Evolutionary conservation across 2,888 invertebrate species (phyloP).

Genomic region (Anoncus sp.): DNA sequence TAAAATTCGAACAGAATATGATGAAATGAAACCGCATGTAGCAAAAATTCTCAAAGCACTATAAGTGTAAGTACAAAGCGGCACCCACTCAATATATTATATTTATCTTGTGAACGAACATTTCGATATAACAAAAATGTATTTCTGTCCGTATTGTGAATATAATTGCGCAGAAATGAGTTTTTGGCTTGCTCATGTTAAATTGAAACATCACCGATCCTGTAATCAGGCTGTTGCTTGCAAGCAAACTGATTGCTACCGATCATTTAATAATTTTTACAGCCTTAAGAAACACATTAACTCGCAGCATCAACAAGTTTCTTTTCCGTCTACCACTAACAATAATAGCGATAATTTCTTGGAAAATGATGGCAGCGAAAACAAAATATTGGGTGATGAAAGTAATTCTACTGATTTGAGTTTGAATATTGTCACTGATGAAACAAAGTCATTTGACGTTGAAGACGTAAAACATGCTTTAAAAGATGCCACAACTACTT

Average conservation of each 20-base stretch:
- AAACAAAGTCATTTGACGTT: constrained; percentile 20
- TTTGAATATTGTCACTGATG: not conserved
- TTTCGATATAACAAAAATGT: constrained; percentile 15
- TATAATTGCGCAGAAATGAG: not conserved
- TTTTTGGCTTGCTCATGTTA: not conserved
- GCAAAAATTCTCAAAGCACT: constrained; percentile 28
- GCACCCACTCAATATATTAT: not conserved
- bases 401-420: not conserved
- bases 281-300: constrained; percentile 16
- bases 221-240: constrained; percentile 11
- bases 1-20: constrained; percentile 31
- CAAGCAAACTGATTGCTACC: constrained; percentile 27
- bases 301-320: not conserved
- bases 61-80: not conserved
- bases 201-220: constrained; percentile 1
- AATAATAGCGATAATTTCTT: not conserved
- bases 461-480: constrained; percentile 15
- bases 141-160: constrained; percentile 8
- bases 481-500: constrained; percentile 9
- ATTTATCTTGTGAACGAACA: not conserved
- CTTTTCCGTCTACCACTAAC: not conserved
- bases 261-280: constrained; percentile 9
- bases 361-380: too few species aligned
- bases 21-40: constrained; percentile 22
- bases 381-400: not conserved